Evolutionary conservation across 1,140 invertebrate genomes (phyloP), one percentile per base, ranked within the genome.

Genomic region (Schlechtendalia chinensis): DNA sequence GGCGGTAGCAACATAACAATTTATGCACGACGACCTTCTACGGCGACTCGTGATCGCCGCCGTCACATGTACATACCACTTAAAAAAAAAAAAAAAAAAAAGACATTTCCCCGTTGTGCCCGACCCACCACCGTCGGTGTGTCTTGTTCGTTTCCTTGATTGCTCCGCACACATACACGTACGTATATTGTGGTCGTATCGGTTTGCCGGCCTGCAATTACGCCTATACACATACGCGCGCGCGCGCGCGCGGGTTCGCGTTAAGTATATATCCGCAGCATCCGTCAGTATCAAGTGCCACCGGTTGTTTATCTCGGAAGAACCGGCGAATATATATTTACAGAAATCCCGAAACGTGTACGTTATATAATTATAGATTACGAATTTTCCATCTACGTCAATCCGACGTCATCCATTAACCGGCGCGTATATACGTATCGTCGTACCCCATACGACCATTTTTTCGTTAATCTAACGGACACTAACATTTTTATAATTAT

Each of bases 1-100:
- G 67, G 45, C n/a, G 45, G 22, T 69, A 17, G 22, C 3, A 27
- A 16, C 67, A 50, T 50, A 24, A 24, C 24, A 69, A 69, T 47
- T 47, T 47, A 50, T 69, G 29, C 67, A 14, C n/a, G 22, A 50
- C 3, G 67, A 69, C 67, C 67, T 69, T 69, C 67, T 50, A 69
- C 47, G 47, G 22, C 39, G 45, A 69, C 45, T 1, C 67, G 39
- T 69, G 39, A 47, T 69, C 24, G 67, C 39, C 22, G 22, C 50
- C 67, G 50, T 69, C 8, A 39, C 32, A 8, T 29, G 19, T 69
- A 47, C 16, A 17, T 50, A 69, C 22, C 39, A 39, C 63, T 69
- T 8, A 12, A 22, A 45, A 45, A 45, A 45, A 45, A 45, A 45
- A 45, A 45, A 45, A 5, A 50, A 50, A 50, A 12, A 50, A 50